phyloP scores from a whole-genome alignment of 2,888 invertebrate genomes.

The Tholera decimalis region DNA sequence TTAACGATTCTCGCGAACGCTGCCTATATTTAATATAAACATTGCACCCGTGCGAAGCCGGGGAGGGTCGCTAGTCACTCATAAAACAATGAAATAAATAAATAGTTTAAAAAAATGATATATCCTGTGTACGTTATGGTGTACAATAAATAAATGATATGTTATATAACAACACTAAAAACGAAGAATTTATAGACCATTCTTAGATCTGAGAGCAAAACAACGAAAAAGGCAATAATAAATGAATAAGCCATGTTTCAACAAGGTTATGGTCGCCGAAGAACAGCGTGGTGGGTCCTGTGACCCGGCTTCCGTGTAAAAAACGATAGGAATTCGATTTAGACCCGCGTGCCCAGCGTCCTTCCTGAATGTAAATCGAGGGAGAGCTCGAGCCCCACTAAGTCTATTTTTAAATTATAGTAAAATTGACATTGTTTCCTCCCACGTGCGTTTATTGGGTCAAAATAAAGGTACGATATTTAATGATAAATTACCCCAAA shows the following conservation, averaged over 20 bases:
- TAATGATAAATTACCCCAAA: conserved; percentile 17
- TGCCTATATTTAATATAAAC: too few species aligned
- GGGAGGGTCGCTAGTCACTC: too few species aligned
- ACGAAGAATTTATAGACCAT: not conserved
- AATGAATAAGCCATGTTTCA: conserved; percentile 66
- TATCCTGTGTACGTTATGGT: not conserved
- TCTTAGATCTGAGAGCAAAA: not conserved
- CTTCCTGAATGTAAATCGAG: conserved; percentile 88
- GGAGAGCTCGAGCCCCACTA: conserved; percentile 80
- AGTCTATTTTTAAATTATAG: conserved; percentile 82
- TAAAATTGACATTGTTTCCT: conserved; percentile 71
- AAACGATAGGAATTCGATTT: conserved; percentile 89
- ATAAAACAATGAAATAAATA: too few species aligned
- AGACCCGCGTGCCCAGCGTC: conserved; percentile 81
- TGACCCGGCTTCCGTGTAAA: conserved; percentile 78
- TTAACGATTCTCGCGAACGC: too few species aligned
- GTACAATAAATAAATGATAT: not conserved
- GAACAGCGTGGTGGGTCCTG: conserved; percentile 70
- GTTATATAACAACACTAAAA: not conserved
- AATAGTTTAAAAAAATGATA: too few species aligned
- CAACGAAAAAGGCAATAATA: conserved; percentile 33
- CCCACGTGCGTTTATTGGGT: conserved; percentile 32
- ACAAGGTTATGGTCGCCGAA: conserved; percentile 62
- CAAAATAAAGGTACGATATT: conserved; percentile 19
- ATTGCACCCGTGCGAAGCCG: too few species aligned